Evolutionary conservation across 2,113 vertebrate species (phyloP), one percentile per base, ranked within the genome.

Genomic region (Ciconia stormi): DNA sequence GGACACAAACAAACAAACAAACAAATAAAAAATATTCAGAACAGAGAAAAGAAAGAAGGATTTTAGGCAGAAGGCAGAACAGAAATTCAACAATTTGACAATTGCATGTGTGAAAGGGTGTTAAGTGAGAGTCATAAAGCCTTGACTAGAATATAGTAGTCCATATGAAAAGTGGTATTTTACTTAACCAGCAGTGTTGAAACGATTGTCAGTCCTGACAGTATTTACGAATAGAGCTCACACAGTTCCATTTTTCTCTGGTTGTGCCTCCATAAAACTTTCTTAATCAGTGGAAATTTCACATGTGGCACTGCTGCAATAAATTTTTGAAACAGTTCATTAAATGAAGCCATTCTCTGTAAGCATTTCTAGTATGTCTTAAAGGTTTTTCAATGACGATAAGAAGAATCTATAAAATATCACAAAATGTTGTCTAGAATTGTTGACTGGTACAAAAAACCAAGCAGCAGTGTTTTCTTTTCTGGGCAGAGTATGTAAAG

Each of bases 161-260:
- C 27, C 70, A 17, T 80, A 69, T 80, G 74, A 74, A 61, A 93
- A 81, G 55, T 15, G 66, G 56, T 96, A 70, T 96, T 97, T 96
- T 93, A 96, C 86, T 96, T 96, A 95, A 90, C 82, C 89, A 96
- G 78, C 20, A 89, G 38, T 90, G 84, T 66, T 91, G 70, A 94
- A 95, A 95, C 30, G 12, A 34, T 77, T 94, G 92, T 96, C 65
- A 29, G 38, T 59, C 36, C n/a, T 82, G 30, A 36, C 38, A 36
- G 5, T 94, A 85, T 97, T 97, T 97, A 91, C 95, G 82, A 89
- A 38, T 36, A 90, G 12, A 84, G 27, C 34, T 97, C 73, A 21
- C 18, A 84, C 47, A 53, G 58, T 95, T 97, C 84, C 36, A 62
- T 96, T 96, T 97, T 93, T 78, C 59, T 87, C 44, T 77, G 42